Base-by-base conservation (phyloP, 2,797 vertebrate genomes). In the Yasuhikotakia modesta region DNA sequence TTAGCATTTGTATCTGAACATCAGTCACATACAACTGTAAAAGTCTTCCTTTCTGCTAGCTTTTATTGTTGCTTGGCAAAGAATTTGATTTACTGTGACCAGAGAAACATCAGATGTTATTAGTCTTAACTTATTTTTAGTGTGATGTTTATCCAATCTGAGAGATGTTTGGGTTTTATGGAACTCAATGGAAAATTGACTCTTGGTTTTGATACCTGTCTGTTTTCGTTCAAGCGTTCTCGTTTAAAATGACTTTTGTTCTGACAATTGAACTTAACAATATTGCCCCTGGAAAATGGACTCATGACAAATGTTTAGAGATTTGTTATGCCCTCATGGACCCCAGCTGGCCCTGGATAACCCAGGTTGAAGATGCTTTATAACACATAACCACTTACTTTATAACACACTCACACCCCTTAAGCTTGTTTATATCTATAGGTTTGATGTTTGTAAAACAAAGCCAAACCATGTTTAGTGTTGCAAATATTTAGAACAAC, bases 111-210 rank as follows among this genome's bases (percentile, higher is more conserved):
- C 71, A 82, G 61, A 76, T n/a, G 35, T 27, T 48, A 79, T 76
- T 79, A 75, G 73, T 63, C n/a, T 35, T 46, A 35, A 57, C 70
- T 69, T 69, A 60, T 71, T 63, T 78, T 70, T 14, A 57, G 21
- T 5, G 19, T 70, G 66, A 74, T 14, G 46, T 65, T 75, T 43
- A 81, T 71, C 16, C 21, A 60, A 5, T 21, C 43, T 55, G 65
- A 73, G 27, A 79, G 68, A 61, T 39, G 73, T 76, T 79, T 74
- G 63, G 45, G 22, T 79, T 43, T 73, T 55, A 65, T 48, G 39
- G 24, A 69, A 76, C 69, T 78, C 21, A 53, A 58, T 32, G 13
- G 52, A 16, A 21, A 70, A 21, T 73, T 60, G 64, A 61, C 63
- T 63, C 48, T 50, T n/a, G 19, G 55, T 57, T 70, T 39, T 12